These are phyloP conservation scores for Cecidostiba fungosa DNA, from an alignment of 2,888 invertebrate species.

Conservation along the genomic window DNA sequence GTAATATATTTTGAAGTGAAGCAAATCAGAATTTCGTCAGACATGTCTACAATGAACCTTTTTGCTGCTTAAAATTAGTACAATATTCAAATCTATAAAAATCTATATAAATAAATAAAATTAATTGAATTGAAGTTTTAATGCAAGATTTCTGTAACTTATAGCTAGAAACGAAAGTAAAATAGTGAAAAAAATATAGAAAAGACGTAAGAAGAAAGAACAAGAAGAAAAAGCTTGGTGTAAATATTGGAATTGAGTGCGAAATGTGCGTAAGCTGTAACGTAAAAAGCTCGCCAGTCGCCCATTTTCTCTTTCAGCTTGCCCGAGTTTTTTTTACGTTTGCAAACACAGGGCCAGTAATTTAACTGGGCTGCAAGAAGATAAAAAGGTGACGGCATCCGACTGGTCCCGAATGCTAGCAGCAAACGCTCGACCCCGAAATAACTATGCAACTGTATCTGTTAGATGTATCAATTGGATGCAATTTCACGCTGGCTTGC, in stretches of 20 bases:
- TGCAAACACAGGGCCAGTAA: neutral
- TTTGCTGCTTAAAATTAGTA: too few relatives aligned
- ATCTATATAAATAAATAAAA: too few relatives aligned
- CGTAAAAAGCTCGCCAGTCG: neutral
- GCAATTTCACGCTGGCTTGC: slow-evolving; percentile 37
- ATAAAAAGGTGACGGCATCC: slow-evolving; percentile 2
- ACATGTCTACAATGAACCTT: too few relatives aligned
- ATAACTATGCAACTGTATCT: slow-evolving; percentile 25
- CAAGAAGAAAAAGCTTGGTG: neutral
- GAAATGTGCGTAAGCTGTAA: slow-evolving; percentile 11
- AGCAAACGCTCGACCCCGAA: neutral
- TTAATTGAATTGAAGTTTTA: too few relatives aligned
- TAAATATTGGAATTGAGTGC: neutral
- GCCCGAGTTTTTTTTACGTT: neutral
- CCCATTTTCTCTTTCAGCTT: neutral
- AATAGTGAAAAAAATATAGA: neutral
- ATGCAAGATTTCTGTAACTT: too few relatives aligned
- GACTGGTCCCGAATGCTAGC: neutral
- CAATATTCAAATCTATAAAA: too few relatives aligned
- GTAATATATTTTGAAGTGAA: neutral
- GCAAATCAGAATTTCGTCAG: neutral
- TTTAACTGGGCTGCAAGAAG: slow-evolving; percentile 16
- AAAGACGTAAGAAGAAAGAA: neutral
- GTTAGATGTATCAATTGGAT: slow-evolving; percentile 40
- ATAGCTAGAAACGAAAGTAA: neutral